A percentile compares a stretch with the other conserved stretches of the same genome.
Evolutionary conservation across 2,797 vertebrate species (phyloP).

Genomic region (Falco berigora): DNA sequence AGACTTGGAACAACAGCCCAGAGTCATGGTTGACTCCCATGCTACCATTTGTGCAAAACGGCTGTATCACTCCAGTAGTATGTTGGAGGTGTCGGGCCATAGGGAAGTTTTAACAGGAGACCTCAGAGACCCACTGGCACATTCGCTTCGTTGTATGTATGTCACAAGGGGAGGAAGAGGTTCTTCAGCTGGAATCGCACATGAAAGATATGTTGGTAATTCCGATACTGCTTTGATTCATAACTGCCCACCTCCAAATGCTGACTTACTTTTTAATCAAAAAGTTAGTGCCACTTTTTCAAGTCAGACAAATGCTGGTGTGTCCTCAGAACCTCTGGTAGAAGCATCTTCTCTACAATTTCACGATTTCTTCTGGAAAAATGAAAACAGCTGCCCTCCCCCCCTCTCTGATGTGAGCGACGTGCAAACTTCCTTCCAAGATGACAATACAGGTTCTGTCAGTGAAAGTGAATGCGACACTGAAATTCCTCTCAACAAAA

Average conservation of each 20-base stretch:
- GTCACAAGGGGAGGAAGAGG: not conserved
- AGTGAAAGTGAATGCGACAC: slow-evolving; percentile 83
- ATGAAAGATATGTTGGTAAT: not conserved
- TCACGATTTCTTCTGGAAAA: not conserved
- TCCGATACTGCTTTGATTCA: slow-evolving; percentile 6
- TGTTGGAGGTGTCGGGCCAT: slow-evolving; percentile 49
- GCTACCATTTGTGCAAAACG: slow-evolving; percentile 14
- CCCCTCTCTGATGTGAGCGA: slow-evolving; percentile 26
- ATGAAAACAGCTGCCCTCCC: not conserved
- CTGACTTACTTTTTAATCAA: not conserved
- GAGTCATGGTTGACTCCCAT: not conserved
- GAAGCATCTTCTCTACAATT: not conserved
- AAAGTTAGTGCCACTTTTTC: not conserved
- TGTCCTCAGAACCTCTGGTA: not conserved
- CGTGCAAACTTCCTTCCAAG: slow-evolving; percentile 43
- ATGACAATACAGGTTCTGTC: slow-evolving; percentile 69
- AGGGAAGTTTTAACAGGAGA: not conserved
- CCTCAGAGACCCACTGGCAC: not conserved
- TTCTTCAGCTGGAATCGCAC: not conserved
- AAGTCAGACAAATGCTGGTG: not conserved
- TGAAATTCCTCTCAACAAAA: slow-evolving; percentile 78
- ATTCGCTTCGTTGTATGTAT: not conserved
- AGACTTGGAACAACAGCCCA: not conserved
- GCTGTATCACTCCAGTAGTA: slow-evolving; percentile 60
- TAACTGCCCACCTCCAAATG: not conserved